Percentiles rank a stretch among this genome's conserved stretches.
Conservation (phyloP, 2,888 invertebrate species). For the Cerastis leucographa region DNA sequence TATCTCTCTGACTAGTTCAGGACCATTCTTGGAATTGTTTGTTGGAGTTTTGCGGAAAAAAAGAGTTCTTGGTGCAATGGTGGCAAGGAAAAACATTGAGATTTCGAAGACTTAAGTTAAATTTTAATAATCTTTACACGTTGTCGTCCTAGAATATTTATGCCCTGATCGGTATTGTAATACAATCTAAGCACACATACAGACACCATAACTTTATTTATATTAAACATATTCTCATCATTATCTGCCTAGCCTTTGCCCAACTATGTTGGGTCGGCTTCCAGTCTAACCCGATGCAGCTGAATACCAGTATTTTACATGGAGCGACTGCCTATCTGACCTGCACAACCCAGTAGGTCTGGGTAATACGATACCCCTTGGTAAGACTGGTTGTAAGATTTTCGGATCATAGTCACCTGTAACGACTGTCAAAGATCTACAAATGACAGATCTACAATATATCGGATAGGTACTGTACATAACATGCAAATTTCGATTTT, state of each 20-base stretch:
- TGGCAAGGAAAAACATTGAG: neutral
- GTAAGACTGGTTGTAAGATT: too few relatives aligned
- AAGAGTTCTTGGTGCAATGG: neutral
- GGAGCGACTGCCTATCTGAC: too few relatives aligned
- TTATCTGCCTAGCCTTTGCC: too few relatives aligned
- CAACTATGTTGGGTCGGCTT: too few relatives aligned
- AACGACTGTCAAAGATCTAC: too few relatives aligned
- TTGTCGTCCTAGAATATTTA: neutral
- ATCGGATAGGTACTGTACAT: too few relatives aligned
- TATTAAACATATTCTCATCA: neutral
- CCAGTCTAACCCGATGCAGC: too few relatives aligned
- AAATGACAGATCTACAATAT: too few relatives aligned
- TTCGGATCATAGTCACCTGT: too few relatives aligned
- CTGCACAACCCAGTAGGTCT: too few relatives aligned
- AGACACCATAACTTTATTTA: neutral
- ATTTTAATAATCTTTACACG: neutral
- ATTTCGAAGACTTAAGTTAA: neutral
- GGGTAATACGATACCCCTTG: too few relatives aligned
- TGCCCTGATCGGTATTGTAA: neutral
- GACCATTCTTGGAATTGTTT: conserved; percentile 16
- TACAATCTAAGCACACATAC: neutral
- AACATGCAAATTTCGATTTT: neutral
- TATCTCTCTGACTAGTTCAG: conserved; percentile 28
- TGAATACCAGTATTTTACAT: too few relatives aligned
- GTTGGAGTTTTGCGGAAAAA: neutral